phyloP scores from a whole-genome alignment of 2,113 vertebrate species.

The Pituophis catenifer region DNA sequence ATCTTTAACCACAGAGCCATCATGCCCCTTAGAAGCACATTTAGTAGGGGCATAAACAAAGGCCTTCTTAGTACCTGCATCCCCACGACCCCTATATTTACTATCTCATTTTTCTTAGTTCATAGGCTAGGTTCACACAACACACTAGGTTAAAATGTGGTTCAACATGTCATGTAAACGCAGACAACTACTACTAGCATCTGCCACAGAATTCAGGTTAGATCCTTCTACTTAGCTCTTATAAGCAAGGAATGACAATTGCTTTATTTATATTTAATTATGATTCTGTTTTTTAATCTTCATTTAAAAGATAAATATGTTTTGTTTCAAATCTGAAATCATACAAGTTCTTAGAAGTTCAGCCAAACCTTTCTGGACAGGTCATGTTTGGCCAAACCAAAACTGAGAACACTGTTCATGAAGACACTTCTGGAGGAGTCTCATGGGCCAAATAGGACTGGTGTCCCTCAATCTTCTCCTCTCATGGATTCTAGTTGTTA shows the following conservation, averaged over 20 bases:
- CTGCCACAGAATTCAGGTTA: background rate
- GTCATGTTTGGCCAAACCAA: background rate
- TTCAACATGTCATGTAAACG: background rate
- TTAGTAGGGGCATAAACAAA: background rate
- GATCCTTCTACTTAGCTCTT: background rate
- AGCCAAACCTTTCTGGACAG: background rate
- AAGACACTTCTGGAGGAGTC: background rate
- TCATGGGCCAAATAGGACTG: background rate
- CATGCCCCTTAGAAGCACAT: background rate
- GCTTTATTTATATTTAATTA: background rate
- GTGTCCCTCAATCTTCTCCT: background rate
- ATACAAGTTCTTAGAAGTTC: background rate
- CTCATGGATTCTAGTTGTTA: background rate
- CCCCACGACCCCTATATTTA: background rate
- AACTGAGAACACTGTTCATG: background rate
- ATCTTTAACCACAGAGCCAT: background rate
- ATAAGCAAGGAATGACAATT: background rate
- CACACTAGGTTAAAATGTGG: background rate
- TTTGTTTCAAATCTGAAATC: background rate
- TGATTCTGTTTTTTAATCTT: background rate
- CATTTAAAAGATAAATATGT: background rate
- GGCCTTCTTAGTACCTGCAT: background rate
- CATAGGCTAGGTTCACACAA: background rate
- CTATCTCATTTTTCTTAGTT: background rate
- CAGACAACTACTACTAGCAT: background rate